Percentiles rank a stretch among this genome's conserved stretches.
Conservation (phyloP, 2,888 invertebrate genomes). For the Lasioglossum figueresi region DNA sequence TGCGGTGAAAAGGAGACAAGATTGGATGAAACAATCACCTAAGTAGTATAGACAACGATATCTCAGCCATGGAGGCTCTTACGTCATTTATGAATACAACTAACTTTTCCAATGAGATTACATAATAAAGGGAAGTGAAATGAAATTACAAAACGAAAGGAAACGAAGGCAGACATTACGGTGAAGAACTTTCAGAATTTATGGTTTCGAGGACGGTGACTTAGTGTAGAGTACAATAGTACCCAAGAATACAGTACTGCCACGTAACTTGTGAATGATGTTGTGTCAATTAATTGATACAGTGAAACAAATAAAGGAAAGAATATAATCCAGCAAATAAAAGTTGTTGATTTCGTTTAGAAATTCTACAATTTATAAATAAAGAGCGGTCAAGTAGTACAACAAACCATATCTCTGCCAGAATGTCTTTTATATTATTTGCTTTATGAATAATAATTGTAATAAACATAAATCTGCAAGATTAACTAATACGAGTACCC, state of each 20-base stretch:
- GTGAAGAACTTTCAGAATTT: neutral
- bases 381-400: neutral
- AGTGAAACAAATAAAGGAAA: neutral
- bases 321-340: neutral
- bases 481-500: neutral
- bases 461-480: neutral
- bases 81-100: neutral
- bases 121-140: neutral
- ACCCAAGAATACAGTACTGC: neutral
- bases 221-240: neutral
- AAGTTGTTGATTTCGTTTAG: neutral
- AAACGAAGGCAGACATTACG: neutral
- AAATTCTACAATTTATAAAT: neutral
- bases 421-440: neutral
- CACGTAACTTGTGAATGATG: neutral
- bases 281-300: neutral
- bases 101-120: neutral
- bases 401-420: neutral
- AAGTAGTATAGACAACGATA: conserved; percentile 3
- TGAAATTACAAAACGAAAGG: neutral
- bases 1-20: neutral
- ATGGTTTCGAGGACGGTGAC: neutral
- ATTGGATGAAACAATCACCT: neutral
- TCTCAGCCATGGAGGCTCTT: neutral
- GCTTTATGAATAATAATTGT: neutral